Conservation (phyloP, 1,140 invertebrate species). For the Pseudomyrmex dendroicus region DNA sequence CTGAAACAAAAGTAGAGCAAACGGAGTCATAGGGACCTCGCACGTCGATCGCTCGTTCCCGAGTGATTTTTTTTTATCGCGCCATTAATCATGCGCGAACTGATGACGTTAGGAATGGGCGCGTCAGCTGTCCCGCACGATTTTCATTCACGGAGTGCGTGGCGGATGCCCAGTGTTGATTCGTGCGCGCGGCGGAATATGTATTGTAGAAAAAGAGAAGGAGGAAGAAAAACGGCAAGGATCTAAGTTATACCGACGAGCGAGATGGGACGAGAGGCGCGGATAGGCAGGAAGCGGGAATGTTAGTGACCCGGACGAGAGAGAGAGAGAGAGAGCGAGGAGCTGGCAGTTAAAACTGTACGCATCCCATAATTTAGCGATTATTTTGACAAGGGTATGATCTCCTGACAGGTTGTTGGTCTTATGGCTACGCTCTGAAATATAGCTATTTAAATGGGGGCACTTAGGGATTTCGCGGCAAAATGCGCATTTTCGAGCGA, state of each 20-base stretch:
- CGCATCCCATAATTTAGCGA: slow-evolving; percentile 84
- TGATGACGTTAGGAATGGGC: slow-evolving; percentile 63
- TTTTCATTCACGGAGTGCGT: slow-evolving; percentile 55
- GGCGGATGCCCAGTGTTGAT: slow-evolving; percentile 1
- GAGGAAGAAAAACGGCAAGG: slow-evolving; percentile 29
- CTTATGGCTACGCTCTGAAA: slow-evolving; percentile 78
- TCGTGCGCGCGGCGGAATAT: slow-evolving; percentile 39
- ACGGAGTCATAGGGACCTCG: slow-evolving; percentile 19
- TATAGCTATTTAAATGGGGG: slow-evolving; percentile 79
- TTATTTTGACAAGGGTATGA: slow-evolving; percentile 85
- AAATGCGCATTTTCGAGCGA: slow-evolving; percentile 66
- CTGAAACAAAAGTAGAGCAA: slow-evolving; percentile 59
- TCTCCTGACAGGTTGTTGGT: slow-evolving; percentile 80
- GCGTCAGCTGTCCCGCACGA: slow-evolving; percentile 67
- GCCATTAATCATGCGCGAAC: slow-evolving; percentile 66
- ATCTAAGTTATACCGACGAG: slow-evolving; percentile 56
- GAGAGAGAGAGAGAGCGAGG: slow-evolving; percentile 47
- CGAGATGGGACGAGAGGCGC: slow-evolving; percentile 67
- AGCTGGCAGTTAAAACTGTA: slow-evolving; percentile 78
- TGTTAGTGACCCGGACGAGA: slow-evolving; percentile 66
- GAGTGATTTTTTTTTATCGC: slow-evolving; percentile 68
- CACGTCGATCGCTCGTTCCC: slow-evolving; percentile 32
- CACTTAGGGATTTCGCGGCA: slow-evolving; percentile 73
- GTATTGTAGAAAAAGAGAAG: not conserved
- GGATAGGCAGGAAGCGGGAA: slow-evolving; percentile 79